A percentile compares a stretch with the other conserved stretches of the same genome.
Evolutionary conservation across 1,140 invertebrate genomes (phyloP).

Genomic region (Manduca sexta): DNA sequence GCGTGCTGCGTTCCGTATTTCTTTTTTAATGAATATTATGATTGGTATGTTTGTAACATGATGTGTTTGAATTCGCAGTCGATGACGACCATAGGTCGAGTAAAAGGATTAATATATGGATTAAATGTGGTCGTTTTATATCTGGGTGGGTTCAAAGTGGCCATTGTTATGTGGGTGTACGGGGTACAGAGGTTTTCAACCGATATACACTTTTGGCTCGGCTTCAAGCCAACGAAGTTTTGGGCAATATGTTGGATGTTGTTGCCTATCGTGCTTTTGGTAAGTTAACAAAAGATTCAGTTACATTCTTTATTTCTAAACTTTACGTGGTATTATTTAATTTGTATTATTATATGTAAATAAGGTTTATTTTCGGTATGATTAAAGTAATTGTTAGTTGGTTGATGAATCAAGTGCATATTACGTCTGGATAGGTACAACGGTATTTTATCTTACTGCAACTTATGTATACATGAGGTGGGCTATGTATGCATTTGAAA

Average conservation of each 20-base stretch:
- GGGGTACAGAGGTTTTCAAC: constrained; percentile 30
- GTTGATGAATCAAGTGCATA: no score
- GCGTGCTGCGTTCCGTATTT: no score
- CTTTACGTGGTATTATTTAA: no score
- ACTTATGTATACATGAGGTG: no score
- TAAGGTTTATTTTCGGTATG: no score
- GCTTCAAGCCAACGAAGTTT: constrained; percentile 33
- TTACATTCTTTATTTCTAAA: background rate
- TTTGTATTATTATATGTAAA: no score
- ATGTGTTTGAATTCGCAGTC: constrained; percentile 15
- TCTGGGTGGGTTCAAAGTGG: constrained; percentile 37
- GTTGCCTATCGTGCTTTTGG: constrained; percentile 25
- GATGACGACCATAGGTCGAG: constrained; percentile 15
- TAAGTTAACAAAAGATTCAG: constrained; percentile 12
- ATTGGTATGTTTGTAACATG: no score
- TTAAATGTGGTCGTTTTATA: constrained; percentile 30
- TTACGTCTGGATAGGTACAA: no score
- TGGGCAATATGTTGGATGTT: constrained; percentile 29
- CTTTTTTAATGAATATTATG: no score
- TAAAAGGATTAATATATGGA: constrained; percentile 26
- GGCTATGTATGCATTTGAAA: no score
- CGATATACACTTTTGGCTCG: constrained; percentile 31
- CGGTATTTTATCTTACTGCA: no score
- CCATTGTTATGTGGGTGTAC: constrained; percentile 51
- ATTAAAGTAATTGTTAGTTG: no score